Base-by-base conservation (phyloP, 2,888 invertebrate species). In the Apodemia duryi region DNA sequence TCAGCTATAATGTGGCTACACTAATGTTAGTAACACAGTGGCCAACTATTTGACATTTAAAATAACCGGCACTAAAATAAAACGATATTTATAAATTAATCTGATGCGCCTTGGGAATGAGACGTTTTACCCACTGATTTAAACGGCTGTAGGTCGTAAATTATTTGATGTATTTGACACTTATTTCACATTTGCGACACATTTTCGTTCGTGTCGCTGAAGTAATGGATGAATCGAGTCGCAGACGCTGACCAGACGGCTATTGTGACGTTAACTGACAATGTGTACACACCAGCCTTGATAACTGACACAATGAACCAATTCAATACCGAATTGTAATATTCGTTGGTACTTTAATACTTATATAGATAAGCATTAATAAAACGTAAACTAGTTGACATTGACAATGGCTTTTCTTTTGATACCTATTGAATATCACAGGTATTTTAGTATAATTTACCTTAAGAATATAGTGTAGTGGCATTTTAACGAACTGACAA, bases 241-340 rank as follows among this genome's bases (percentile, higher is more conserved):
- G 84, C 75, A 91, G 90, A 91, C 91, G 77, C 75, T 72, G 75
- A 78, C 83, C 83, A 91, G 90, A 91, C 90, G 75, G 78, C 79
- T 77, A 87, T 88, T 89, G 85, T 90, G 87, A 88, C 88, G 86
- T 80, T 76, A 82, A 75, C 68, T 67, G 79, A 78, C 88, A 91
- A 90, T 38, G 38, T 38, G 38, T 38, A 38, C 38, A 6, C 6
- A 38, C 57, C 67, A 69, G 61, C 65, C 68, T 68, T 65, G 70
- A 69, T 69, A 65, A 64, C 64, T 65, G 65, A 67, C 82, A 88
- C 88, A 91, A 90, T 88, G 84, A 81, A 82, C 84, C 88, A 86
- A 86, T 88, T 84, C 84, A 84, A 78, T 76, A 77, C 77, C 84
- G 79, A 87, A 85, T 86, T 86, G 85, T 84, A 81, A 79, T 83